A percentile compares a stretch with the other conserved stretches of the same genome.
phyloP scores from a whole-genome alignment of 2,113 vertebrate species.

The Rhinoderma darwinii region DNA sequence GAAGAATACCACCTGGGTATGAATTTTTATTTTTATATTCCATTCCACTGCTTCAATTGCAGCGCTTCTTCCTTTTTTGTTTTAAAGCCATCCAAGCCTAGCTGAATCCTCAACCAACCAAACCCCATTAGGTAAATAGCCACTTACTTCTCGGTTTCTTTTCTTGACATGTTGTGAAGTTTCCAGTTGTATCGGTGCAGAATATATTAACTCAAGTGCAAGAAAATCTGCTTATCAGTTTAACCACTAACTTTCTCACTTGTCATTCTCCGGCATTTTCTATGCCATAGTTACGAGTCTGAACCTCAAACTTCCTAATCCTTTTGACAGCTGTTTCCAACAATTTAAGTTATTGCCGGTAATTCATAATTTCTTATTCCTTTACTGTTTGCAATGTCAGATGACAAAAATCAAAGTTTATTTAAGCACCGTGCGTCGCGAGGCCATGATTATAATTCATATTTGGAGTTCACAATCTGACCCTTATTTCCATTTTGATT shows the following conservation, averaged over 20 bases:
- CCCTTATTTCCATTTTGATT: conserved; percentile 29
- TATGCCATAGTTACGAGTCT: conserved; percentile 11
- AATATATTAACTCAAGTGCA: conserved; percentile 43
- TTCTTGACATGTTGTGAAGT: conserved; percentile 35
- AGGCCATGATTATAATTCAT: neutral
- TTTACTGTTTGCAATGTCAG: conserved; percentile 16
- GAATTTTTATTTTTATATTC: neutral
- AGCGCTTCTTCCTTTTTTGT: neutral
- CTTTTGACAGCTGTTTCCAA: conserved; percentile 49
- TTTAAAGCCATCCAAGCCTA: neutral
- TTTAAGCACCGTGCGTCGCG: neutral
- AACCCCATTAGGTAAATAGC: conserved; percentile 43
- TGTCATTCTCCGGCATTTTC: conserved; percentile 37
- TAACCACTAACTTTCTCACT: neutral
- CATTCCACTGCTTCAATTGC: neutral
- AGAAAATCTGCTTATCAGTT: conserved; percentile 43
- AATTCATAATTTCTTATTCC: conserved; percentile 13
- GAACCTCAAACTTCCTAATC: conserved; percentile 31
- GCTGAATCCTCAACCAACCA: conserved; percentile 23
- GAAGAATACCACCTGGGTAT: neutral
- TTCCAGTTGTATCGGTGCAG: neutral
- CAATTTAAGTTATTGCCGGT: conserved; percentile 1
- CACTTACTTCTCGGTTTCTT: conserved; percentile 11
- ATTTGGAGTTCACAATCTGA: neutral
- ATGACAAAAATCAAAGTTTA: conserved; percentile 20